These are phyloP conservation scores for Tetramorium parvispinum DNA, from an alignment of 1,140 invertebrate genomes.

Conservation along the genomic window DNA sequence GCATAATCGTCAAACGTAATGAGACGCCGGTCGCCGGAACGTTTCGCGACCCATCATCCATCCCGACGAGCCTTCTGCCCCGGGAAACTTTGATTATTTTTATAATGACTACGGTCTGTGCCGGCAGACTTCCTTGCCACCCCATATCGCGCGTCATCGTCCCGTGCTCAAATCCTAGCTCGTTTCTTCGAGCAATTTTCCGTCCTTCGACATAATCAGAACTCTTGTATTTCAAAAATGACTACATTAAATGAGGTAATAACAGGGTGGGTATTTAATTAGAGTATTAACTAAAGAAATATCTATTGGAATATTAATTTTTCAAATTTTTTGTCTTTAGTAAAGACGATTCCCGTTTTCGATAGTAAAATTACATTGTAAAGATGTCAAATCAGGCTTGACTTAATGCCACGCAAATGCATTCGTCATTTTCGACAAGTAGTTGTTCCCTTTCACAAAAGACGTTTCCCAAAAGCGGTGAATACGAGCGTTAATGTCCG, in stretches of 20 bases:
- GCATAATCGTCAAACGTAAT: constrained; percentile 86
- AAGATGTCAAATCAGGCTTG: neutral
- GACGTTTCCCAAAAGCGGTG: constrained; percentile 30
- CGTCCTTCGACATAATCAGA: neutral
- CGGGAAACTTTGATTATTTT: constrained; percentile 85
- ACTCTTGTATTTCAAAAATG: neutral
- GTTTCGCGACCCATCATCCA: constrained; percentile 52
- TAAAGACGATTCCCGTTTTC: neutral
- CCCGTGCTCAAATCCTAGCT: neutral
- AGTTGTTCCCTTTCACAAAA: constrained; percentile 10
- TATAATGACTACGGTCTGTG: constrained; percentile 81
- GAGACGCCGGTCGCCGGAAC: constrained; percentile 72
- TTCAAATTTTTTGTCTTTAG: neutral
- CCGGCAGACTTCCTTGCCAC: constrained; percentile 22
- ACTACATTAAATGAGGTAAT: neutral
- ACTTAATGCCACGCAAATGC: neutral
- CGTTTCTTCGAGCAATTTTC: constrained; percentile 10
- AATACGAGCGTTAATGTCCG: constrained; percentile 77
- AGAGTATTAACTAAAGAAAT: neutral
- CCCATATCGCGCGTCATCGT: neutral
- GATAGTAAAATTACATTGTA: neutral
- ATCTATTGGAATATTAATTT: neutral
- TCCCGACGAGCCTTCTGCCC: constrained; percentile 57
- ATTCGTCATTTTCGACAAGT: neutral
- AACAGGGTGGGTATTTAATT: neutral